Percentiles rank a stretch among this genome's conserved stretches.
Evolutionary conservation across 1,140 invertebrate species (phyloP).

Genomic region (Pomacea maculata): DNA sequence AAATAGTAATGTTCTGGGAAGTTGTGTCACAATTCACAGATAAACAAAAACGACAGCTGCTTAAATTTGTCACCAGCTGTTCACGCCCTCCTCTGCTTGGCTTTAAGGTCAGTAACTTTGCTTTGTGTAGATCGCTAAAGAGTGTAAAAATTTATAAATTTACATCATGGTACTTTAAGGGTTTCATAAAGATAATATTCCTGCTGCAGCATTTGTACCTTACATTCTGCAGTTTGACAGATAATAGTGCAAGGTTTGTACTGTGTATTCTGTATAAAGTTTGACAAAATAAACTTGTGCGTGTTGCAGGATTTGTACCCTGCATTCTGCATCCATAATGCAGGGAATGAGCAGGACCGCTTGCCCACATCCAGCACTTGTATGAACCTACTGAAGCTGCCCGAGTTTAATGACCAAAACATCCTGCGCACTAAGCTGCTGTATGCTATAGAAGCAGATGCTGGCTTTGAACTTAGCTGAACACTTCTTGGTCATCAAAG

Average conservation of each 20-base stretch:
- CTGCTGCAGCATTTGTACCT: too few relatives aligned
- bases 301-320: constrained; percentile 86
- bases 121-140: background rate
- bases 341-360: constrained; percentile 81
- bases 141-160: background rate
- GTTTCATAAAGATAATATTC: background rate
- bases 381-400: constrained; percentile 96
- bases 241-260: too few relatives aligned
- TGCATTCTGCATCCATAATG: constrained; percentile 92
- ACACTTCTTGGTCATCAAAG: background rate
- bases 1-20: constrained; percentile 85
- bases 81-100: constrained; percentile 95
- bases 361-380: constrained; percentile 96
- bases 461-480: constrained; percentile 90
- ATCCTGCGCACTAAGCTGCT: constrained; percentile 85
- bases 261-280: too few relatives aligned
- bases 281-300: constrained; percentile 7
- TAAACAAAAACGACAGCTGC: constrained; percentile 82
- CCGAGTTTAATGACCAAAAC: constrained; percentile 84
- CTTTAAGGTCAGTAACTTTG: constrained; percentile 78
- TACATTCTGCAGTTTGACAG: too few relatives aligned
- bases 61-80: constrained; percentile 98
- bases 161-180: too few relatives aligned
- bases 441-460: constrained; percentile 92
- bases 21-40: constrained; percentile 86